phyloP scores from a whole-genome alignment of 2,888 invertebrate species.

The Eilema griseolum region DNA sequence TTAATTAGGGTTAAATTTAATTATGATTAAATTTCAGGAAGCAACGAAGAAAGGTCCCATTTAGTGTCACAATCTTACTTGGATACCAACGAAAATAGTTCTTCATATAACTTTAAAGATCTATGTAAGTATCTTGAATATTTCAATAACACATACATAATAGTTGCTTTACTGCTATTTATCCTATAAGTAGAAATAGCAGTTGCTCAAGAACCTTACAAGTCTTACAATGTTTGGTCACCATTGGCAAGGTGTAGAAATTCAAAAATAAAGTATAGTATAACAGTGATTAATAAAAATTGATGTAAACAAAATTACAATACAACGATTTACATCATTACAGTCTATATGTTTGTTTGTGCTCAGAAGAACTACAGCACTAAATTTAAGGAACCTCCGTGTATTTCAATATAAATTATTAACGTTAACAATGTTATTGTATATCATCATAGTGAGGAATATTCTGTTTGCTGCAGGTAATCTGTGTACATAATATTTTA shows the following conservation, averaged over 20 bases:
- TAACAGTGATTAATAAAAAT: too few species aligned
- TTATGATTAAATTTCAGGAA: conserved; percentile 74
- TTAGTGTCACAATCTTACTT: conserved; percentile 86
- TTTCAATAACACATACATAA: neutral
- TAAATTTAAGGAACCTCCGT: neutral
- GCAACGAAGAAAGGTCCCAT: conserved; percentile 81
- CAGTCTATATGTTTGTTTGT: neutral
- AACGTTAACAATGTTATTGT: too few species aligned
- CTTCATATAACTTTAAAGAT: conserved; percentile 73
- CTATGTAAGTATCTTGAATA: conserved; percentile 71
- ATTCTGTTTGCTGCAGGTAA: too few species aligned
- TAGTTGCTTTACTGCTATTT: neutral
- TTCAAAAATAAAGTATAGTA: neutral
- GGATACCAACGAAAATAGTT: conserved; percentile 82
- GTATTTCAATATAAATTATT: too few species aligned
- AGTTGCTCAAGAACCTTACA: neutral
- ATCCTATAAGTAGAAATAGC: neutral
- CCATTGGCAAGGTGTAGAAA: neutral
- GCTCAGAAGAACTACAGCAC: neutral
- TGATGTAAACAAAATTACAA: too few species aligned
- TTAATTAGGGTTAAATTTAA: conserved; percentile 65
- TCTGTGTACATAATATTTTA: too few species aligned
- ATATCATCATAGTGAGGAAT: too few species aligned
- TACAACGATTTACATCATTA: too few species aligned
- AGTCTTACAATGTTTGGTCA: neutral